These are phyloP conservation scores for Numenius phaeopus DNA, from an alignment of 2,797 vertebrate genomes.

Conservation along the genomic window DNA sequence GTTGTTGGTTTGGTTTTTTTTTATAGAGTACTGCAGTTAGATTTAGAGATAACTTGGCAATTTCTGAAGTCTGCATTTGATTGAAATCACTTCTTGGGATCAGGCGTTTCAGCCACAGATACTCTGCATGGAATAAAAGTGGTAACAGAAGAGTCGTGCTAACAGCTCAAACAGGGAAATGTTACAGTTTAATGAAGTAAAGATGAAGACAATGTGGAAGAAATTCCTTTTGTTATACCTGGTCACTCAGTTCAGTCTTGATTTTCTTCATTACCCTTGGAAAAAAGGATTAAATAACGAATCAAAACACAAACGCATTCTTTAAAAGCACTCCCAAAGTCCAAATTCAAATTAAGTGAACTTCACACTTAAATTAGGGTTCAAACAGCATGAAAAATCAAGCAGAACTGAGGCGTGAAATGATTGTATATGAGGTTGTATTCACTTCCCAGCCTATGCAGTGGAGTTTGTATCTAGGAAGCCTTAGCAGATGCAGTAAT, in stretches of 20 bases:
- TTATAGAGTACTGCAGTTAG: background rate
- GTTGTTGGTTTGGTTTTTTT: background rate
- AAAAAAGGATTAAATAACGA: constrained; percentile 39
- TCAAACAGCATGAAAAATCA: constrained; percentile 75
- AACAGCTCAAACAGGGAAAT: constrained; percentile 33
- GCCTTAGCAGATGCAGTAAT: background rate
- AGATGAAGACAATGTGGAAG: constrained; percentile 2
- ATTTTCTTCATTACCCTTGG: constrained; percentile 49
- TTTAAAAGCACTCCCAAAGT: constrained; percentile 28
- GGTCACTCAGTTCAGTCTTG: constrained; percentile 36
- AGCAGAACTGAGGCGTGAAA: constrained; percentile 67
- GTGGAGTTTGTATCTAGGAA: constrained; percentile 4
- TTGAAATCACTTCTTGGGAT: background rate
- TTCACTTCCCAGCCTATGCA: constrained; percentile 21
- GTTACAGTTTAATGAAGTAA: constrained; percentile 43
- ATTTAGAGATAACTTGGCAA: background rate
- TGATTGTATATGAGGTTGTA: constrained; percentile 19
- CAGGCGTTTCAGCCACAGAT: background rate
- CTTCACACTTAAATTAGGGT: constrained; percentile 68
- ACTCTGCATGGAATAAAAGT: constrained; percentile 34
- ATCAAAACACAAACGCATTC: constrained; percentile 46
- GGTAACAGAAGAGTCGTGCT: background rate
- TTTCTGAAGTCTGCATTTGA: background rate
- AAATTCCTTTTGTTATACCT: background rate
- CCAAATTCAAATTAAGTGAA: constrained; percentile 62